Percentiles rank a stretch among this genome's conserved stretches.
These are phyloP conservation scores for Deilephila porcellus DNA, from an alignment of 2,888 invertebrate genomes.

Conservation along the genomic window DNA sequence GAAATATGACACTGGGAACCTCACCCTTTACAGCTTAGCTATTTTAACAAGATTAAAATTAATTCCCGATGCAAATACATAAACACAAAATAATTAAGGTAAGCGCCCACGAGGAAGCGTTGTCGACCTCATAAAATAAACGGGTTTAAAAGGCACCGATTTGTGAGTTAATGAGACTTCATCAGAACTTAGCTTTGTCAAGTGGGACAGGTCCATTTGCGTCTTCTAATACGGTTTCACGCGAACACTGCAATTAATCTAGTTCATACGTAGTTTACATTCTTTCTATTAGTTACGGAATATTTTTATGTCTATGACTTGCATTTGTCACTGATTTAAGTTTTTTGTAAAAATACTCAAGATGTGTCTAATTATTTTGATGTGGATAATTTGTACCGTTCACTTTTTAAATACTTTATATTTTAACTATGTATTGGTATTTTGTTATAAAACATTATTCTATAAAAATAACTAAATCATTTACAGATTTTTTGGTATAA, in stretches of 20 bases:
- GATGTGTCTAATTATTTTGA: no score
- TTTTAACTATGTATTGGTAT: no score
- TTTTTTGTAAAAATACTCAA: no score
- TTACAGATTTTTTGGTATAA: no score
- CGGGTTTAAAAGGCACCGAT: conserved; percentile 8
- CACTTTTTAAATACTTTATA: no score
- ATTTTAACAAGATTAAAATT: background rate
- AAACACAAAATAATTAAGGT: background rate
- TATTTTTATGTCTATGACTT: background rate
- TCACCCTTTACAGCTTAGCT: background rate
- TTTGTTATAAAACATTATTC: no score
- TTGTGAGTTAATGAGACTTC: conserved; percentile 35
- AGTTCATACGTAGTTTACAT: background rate
- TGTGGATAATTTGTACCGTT: no score
- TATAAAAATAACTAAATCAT: no score
- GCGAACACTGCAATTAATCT: conserved; percentile 27
- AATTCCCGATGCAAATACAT: background rate
- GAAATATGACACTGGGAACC: no score
- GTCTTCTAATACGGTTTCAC: conserved; percentile 38
- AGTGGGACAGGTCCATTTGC: conserved; percentile 38
- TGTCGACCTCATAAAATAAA: background rate
- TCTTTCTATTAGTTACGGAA: background rate
- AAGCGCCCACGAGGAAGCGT: background rate
- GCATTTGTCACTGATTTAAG: background rate
- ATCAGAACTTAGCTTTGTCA: conserved; percentile 37